Evolutionary conservation across 2,113 vertebrate species (phyloP).

Genomic region (Artemisiospiza belli): DNA sequence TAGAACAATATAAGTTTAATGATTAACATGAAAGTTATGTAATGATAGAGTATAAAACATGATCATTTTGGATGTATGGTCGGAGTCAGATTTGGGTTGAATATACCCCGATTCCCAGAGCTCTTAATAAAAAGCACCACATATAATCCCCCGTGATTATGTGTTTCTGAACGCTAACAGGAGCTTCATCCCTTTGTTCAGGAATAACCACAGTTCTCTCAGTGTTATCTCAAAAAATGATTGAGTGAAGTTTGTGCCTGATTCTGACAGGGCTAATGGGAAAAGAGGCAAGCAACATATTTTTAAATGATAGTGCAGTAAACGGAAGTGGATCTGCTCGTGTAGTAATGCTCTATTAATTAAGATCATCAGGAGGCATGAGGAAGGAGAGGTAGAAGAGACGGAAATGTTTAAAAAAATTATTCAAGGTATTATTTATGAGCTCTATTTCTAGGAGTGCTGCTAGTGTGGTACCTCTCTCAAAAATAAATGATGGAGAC

Average conservation of each 20-base stretch:
- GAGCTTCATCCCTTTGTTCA: neutral
- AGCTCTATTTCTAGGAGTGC: conserved; percentile 36
- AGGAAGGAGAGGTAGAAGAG: conserved; percentile 36
- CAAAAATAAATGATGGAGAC: conserved; percentile 21
- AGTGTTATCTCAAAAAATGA: neutral
- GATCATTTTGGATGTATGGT: too few species aligned
- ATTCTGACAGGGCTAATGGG: conserved; percentile 40
- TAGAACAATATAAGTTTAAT: too few species aligned
- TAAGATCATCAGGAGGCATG: conserved; percentile 35
- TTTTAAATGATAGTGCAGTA: conserved; percentile 43
- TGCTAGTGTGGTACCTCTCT: neutral
- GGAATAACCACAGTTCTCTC: neutral
- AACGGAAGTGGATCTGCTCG: conserved; percentile 15
- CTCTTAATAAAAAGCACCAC: too few species aligned
- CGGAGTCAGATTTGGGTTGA: too few species aligned
- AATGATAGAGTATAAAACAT: too few species aligned
- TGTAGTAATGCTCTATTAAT: conserved; percentile 47
- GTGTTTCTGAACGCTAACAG: too few species aligned
- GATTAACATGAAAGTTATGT: too few species aligned
- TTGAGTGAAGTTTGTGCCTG: conserved; percentile 39
- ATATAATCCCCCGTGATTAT: too few species aligned
- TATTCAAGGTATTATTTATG: conserved; percentile 59
- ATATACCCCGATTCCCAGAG: too few species aligned
- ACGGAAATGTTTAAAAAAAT: conserved; percentile 53
- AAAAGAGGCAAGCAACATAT: conserved; percentile 26